Evolutionary conservation across 2,113 vertebrate species (phyloP), one percentile per base, ranked within the genome.

Genomic region (Hyaena hyaena): DNA sequence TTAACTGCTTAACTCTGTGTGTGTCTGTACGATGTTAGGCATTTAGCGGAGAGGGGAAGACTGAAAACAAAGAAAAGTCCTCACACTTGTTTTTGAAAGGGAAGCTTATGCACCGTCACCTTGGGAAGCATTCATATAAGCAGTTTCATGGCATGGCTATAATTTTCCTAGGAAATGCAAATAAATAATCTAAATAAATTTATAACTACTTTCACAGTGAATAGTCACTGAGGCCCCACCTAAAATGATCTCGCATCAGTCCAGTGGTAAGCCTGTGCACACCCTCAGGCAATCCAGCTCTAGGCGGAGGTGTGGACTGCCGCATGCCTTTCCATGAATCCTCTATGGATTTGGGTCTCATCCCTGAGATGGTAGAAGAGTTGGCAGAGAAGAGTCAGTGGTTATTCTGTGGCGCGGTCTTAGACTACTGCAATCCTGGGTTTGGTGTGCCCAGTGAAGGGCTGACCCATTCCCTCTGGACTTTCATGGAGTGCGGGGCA

Each of bases 291-390:
- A 65, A 31, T 61, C 9, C 31, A 4, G 53, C 48, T 45, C 9
- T n/a, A 7, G 16, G 58, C 7, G 6, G 84, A 24, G 28, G 5
- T 7, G 19, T 58, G 31, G 82, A 39, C 21, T 10, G 28, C 7
- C n/a, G 4, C 1, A 15, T 2, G 3, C 50, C 21, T 50, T 58
- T 50, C 39, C 28, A 10, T 0, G 1, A 68, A 5, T 4, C 24
- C 5, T 74, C 48, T 4, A 3, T 33, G n/a, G 28, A 69, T 43
- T 39, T 45, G 28, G 9, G n/a, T 69, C 11, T 58, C 31, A 4
- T 63, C n/a, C 23, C 69, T 76, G 76, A 68, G 31, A 39, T 0
- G 4, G 16, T 39, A 43, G 35, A 58, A 87, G 88, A 94, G 26
- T 17, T 58, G 65, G 83, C n/a, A 16, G 58, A 39, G 79, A 26